phyloP scores from a whole-genome alignment of 2,888 invertebrate genomes.

The Kuschelorhynchus macadamiae region DNA sequence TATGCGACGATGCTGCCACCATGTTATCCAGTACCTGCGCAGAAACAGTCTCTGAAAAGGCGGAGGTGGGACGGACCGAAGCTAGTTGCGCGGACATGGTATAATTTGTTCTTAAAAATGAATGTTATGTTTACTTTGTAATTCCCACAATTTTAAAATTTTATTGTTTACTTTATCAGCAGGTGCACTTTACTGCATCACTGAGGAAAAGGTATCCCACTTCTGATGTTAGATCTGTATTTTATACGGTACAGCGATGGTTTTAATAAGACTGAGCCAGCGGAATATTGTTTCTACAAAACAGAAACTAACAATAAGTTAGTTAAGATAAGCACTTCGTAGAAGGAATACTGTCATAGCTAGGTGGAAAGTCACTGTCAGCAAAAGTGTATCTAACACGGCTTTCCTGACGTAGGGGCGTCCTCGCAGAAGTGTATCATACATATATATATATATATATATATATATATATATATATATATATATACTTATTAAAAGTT shows the following conservation, averaged over 20 bases:
- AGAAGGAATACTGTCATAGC: too few species aligned
- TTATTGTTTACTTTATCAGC: slow-evolving; percentile 7
- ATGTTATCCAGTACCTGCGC: not conserved
- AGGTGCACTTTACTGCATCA: not conserved
- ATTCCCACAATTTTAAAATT: not conserved
- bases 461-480: too few species aligned
- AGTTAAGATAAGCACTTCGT: too few species aligned
- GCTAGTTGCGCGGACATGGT: slow-evolving; percentile 17
- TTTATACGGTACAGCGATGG: not conserved
- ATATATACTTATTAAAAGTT: too few species aligned
- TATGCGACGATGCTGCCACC: not conserved
- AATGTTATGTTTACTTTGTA: slow-evolving; percentile 32
- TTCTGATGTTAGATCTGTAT: not conserved
- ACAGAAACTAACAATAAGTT: too few species aligned
- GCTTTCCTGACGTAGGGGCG: slow-evolving; percentile 21
- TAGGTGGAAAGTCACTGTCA: too few species aligned
- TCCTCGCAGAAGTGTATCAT: too few species aligned
- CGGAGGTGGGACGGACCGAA: not conserved
- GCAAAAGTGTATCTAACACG: slow-evolving; percentile 22
- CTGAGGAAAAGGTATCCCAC: not conserved
- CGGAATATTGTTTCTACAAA: not conserved
- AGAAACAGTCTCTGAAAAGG: not conserved
- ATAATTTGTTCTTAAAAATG: slow-evolving; percentile 32
- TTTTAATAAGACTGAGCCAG: not conserved
- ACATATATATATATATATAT: too few species aligned